Evolutionary conservation across 2,888 invertebrate genomes (phyloP).

Genomic region (Archips crataeganus): DNA sequence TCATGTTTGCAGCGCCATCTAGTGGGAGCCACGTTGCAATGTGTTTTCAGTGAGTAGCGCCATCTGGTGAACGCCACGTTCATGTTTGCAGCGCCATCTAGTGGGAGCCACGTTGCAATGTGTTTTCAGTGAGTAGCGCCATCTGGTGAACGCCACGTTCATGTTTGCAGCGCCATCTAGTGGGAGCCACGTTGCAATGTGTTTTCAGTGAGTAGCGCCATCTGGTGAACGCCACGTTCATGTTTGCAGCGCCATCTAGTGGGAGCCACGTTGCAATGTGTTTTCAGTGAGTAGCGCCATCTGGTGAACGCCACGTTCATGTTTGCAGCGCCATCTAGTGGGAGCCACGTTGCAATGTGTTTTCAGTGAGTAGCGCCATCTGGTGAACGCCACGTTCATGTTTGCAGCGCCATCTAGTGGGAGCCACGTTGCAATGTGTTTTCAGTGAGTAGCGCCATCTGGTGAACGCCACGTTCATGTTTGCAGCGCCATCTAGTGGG

Average conservation of each 20-base stretch:
- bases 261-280: not conserved
- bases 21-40: not conserved
- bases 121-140: slow-evolving; percentile 59
- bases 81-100: not conserved
- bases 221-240: not conserved
- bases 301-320: not conserved
- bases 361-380: not conserved
- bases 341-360: too few species aligned
- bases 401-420: not conserved
- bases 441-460: not conserved
- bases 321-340: not conserved
- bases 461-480: not conserved
- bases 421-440: too few species aligned
- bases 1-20: not conserved
- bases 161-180: not conserved
- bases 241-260: not conserved
- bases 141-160: not conserved
- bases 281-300: too few species aligned
- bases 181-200: not conserved
- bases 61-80: not conserved
- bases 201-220: too few species aligned
- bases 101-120: not conserved
- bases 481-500: not conserved
- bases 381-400: not conserved
- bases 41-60: slow-evolving; percentile 59